Percentiles rank a stretch among this genome's conserved stretches.
phyloP scores from a whole-genome alignment of 2,888 invertebrate genomes.

The Amphipoea lucens region DNA sequence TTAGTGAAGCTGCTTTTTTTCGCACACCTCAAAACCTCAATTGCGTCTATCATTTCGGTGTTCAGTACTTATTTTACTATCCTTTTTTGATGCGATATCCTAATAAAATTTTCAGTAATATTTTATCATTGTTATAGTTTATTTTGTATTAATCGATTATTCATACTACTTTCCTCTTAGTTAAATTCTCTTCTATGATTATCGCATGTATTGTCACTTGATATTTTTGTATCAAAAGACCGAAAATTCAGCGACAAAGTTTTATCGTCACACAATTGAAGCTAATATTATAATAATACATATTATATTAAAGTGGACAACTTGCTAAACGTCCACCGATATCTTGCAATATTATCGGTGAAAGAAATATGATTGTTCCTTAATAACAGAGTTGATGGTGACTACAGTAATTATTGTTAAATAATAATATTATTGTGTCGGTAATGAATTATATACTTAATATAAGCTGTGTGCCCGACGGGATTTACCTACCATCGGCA shows the following conservation, averaged over 20 bases:
- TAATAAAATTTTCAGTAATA: not conserved
- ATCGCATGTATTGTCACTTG: not conserved
- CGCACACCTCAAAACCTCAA: not conserved
- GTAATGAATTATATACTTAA: not conserved
- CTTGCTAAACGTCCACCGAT: not conserved
- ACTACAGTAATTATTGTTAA: not conserved
- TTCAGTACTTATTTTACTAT: conserved; percentile 4
- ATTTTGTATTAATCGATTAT: not conserved
- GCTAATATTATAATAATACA: not conserved
- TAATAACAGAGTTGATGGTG: not conserved
- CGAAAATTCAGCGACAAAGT: not conserved
- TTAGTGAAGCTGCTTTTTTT: conserved; percentile 8
- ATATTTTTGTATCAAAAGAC: not conserved
- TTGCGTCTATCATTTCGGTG: conserved; percentile 3
- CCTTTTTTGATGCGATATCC: not conserved
- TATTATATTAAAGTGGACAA: not conserved
- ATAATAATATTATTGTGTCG: not conserved
- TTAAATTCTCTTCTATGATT: not conserved
- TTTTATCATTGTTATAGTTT: conserved; percentile 2
- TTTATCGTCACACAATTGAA: not conserved
- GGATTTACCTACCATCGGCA: no score
- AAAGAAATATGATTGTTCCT: not conserved
- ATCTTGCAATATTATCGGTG: not conserved
- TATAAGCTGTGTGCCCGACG: not conserved
- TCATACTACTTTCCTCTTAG: not conserved